Conservation (phyloP, 2,113 vertebrate genomes). For the Myrmecobius fasciatus region DNA sequence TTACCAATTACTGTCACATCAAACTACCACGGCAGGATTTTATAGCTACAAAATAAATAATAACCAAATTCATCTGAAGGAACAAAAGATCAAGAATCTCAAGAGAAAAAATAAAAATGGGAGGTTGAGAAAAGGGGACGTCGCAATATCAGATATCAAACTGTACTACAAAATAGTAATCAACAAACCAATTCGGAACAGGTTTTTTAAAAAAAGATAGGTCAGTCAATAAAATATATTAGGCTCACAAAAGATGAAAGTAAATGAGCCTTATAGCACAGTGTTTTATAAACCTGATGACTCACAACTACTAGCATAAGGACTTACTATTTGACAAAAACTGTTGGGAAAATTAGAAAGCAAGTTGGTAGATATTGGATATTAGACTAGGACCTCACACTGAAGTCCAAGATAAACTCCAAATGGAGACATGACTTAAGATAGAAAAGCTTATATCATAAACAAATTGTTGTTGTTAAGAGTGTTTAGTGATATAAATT, state of each 20-base stretch:
- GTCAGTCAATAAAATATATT: neutral
- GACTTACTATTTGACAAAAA: neutral
- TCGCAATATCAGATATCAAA: neutral
- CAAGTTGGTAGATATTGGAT: neutral
- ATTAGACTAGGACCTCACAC: neutral
- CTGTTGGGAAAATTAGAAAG: neutral
- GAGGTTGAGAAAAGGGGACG: neutral
- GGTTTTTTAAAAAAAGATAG: neutral
- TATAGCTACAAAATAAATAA: neutral
- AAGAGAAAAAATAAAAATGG: neutral
- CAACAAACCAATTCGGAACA: neutral
- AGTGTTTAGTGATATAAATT: neutral
- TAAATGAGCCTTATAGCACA: neutral
- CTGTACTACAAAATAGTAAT: too few species aligned
- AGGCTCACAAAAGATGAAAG: neutral
- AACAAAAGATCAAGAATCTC: neutral
- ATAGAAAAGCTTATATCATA: neutral
- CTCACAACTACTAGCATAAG: neutral
- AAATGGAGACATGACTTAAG: neutral
- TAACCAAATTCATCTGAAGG: neutral
- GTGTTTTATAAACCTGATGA: neutral
- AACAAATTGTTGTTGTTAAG: neutral
- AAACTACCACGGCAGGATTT: neutral
- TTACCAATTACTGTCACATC: neutral
- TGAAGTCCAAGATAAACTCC: neutral